phyloP scores from a whole-genome alignment of 1,140 invertebrate species.

The Eriosoma lanigerum region DNA sequence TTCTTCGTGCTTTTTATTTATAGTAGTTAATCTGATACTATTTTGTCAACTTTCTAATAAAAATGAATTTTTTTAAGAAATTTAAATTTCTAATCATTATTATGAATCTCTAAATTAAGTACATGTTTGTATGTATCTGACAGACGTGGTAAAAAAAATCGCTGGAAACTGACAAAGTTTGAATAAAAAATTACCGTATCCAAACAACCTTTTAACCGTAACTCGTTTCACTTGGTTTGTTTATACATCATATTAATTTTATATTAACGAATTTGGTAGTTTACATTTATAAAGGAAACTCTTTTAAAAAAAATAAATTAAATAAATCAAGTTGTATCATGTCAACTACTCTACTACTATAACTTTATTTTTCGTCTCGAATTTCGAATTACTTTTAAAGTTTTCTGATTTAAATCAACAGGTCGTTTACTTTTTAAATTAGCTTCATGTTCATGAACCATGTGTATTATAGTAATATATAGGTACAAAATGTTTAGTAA shows the following conservation, averaged over 20 bases:
- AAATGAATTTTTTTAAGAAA: too few species aligned
- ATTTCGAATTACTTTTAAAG: neutral
- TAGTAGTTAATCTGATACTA: too few species aligned
- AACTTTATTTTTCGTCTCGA: neutral
- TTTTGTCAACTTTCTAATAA: too few species aligned
- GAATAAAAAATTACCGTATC: slow-evolving; percentile 3
- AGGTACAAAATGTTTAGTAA: too few species aligned
- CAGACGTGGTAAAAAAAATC: neutral
- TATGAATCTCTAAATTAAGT: too few species aligned
- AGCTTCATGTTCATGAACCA: neutral
- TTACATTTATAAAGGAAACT: neutral
- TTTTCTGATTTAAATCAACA: slow-evolving; percentile 8
- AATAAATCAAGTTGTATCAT: neutral
- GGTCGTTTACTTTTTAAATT: neutral
- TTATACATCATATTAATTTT: neutral
- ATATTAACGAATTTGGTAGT: neutral
- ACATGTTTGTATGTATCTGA: too few species aligned
- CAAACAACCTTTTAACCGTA: neutral
- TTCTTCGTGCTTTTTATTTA: too few species aligned
- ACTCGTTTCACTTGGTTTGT: neutral
- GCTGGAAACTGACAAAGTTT: neutral
- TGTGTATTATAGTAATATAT: neutral
- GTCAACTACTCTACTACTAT: neutral
- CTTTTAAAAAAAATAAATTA: neutral
- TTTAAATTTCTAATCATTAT: too few species aligned